Conservation (phyloP, 2,113 vertebrate genomes). For the Miniopterus natalensis region DNA sequence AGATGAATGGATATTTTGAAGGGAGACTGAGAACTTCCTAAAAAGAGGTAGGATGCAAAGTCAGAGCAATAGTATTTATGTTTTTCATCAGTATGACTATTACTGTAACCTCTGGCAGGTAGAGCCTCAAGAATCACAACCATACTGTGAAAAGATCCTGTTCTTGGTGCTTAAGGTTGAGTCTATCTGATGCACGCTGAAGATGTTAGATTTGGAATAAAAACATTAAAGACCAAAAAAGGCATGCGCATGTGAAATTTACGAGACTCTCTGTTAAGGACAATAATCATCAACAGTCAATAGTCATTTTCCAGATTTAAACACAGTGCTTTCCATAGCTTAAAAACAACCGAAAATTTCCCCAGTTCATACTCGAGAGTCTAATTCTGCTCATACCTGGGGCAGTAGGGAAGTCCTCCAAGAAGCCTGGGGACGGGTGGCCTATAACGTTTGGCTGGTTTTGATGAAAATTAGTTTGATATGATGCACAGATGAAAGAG, state of each 20-base stretch:
- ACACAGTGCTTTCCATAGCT: not conserved
- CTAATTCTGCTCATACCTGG: not conserved
- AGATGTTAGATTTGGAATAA: not conserved
- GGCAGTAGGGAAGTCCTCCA: not conserved
- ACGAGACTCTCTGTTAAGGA: not conserved
- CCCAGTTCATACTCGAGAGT: conserved; percentile 41
- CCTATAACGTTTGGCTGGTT: conserved; percentile 62
- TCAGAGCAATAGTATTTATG: not conserved
- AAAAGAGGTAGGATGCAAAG: not conserved
- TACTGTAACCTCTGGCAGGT: not conserved
- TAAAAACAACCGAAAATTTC: conserved; percentile 15
- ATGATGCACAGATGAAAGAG: conserved; percentile 76
- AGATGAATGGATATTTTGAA: not conserved
- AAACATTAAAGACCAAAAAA: not conserved
- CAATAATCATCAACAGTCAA: conserved; percentile 58
- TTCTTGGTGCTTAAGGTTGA: not conserved
- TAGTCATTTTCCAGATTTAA: conserved; percentile 53
- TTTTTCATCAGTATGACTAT: not conserved
- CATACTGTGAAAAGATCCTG: not conserved
- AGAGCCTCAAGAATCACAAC: not conserved
- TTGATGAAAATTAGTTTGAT: conserved; percentile 78
- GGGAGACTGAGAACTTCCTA: not conserved
- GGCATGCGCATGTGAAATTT: not conserved
- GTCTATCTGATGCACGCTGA: not conserved
- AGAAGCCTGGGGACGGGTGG: conserved; percentile 42